Conservation (phyloP, 2,888 invertebrate species). For the Octodonta nipae region DNA sequence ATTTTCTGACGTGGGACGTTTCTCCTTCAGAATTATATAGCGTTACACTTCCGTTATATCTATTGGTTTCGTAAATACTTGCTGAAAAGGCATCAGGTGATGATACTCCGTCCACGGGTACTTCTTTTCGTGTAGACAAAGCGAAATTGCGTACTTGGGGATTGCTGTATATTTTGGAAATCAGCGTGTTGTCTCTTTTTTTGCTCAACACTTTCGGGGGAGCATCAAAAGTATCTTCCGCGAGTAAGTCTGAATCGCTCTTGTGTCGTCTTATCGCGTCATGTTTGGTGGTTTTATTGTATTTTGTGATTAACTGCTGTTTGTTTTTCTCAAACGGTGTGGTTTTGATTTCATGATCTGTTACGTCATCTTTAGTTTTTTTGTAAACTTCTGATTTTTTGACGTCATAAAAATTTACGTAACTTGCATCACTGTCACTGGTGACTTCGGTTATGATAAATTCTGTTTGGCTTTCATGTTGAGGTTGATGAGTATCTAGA, state of each 20-base stretch:
- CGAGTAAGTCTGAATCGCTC: constrained; percentile 16
- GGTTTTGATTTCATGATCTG: constrained; percentile 4
- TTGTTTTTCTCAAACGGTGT: no score
- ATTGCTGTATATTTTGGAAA: constrained; percentile 25
- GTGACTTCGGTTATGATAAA: constrained; percentile 24
- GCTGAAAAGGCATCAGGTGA: constrained; percentile 7
- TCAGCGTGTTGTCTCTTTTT: constrained; percentile 25
- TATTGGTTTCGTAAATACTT: background rate
- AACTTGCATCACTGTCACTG: constrained; percentile 33
- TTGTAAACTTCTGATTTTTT: constrained; percentile 26
- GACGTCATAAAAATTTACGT: constrained; percentile 32
- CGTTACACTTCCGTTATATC: constrained; percentile 3
- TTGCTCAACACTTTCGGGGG: constrained; percentile 15
- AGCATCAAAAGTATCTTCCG: constrained; percentile 13
- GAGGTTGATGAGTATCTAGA: no score
- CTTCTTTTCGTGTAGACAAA: constrained; percentile 14
- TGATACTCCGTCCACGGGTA: constrained; percentile 6
- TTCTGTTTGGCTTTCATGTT: no score
- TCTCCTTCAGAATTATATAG: constrained; percentile 13
- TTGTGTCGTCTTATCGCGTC: constrained; percentile 11
- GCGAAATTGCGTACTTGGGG: constrained; percentile 23
- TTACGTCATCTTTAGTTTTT: constrained; percentile 12
- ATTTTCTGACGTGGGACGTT: constrained; percentile 9
- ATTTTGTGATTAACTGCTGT: background rate
- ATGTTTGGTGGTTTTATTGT: constrained; percentile 4